phyloP scores from a whole-genome alignment of 2,113 vertebrate species.

The Catharus minimus region DNA sequence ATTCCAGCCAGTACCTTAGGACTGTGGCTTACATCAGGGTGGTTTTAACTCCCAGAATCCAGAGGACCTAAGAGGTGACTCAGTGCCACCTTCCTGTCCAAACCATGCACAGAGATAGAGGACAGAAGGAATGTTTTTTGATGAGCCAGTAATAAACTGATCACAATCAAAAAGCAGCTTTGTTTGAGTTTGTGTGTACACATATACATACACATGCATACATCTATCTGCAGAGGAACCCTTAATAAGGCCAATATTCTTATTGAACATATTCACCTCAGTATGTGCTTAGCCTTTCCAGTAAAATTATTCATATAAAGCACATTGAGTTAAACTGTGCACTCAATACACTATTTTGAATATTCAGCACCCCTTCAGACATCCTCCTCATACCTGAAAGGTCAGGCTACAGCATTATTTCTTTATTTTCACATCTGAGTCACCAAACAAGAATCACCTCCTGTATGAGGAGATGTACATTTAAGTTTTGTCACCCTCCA shows the following conservation, averaged over 20 bases:
- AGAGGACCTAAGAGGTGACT: not conserved
- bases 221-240: not conserved
- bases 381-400: not conserved
- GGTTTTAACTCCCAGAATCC: not conserved
- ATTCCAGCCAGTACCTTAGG: fast-evolving
- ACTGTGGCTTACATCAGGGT: not conserved
- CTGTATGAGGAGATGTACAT: not conserved
- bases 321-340: not conserved
- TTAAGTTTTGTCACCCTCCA: not conserved
- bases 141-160: not conserved
- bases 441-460: not conserved
- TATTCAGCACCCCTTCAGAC: not conserved
- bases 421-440: not conserved
- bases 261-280: not conserved
- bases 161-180: not conserved
- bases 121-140: not conserved
- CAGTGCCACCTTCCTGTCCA: not conserved
- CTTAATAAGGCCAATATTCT: slow-evolving; percentile 15
- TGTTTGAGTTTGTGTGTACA: not conserved
- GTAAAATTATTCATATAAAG: not conserved
- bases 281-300: not conserved
- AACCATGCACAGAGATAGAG: not conserved
- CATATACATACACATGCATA: not conserved
- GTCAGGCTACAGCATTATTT: not conserved
- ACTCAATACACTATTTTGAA: not conserved